phyloP scores from a whole-genome alignment of 92 coral and sea anemone species.

The Anthopleura xanthogrammica region DNA sequence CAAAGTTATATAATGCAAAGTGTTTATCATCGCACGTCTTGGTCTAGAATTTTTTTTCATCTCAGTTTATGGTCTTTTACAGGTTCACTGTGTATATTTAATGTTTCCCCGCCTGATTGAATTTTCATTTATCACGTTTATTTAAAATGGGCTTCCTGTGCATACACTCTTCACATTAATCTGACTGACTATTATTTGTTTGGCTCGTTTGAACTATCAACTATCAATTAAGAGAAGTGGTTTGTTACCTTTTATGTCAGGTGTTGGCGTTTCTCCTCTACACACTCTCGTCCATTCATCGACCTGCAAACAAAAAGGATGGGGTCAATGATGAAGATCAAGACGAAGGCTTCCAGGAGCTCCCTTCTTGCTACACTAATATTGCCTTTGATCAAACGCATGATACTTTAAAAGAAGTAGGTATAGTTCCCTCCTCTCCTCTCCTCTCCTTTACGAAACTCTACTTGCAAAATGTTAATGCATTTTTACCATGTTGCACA shows the following conservation, averaged over 20 bases:
- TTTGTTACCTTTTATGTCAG: background rate
- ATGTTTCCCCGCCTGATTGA: too few species aligned
- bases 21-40: too few species aligned
- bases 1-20: too few species aligned
- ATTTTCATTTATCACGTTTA: too few species aligned
- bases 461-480: background rate
- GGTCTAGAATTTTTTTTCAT: too few species aligned
- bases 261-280: constrained; percentile 39
- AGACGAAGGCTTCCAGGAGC: constrained; percentile 5
- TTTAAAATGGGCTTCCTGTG: too few species aligned
- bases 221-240: background rate
- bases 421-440: background rate
- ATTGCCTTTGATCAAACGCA: constrained; percentile 5
- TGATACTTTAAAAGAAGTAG: background rate
- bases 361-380: background rate
- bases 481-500: background rate
- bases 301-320: background rate
- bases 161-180: too few species aligned
- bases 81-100: too few species aligned
- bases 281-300: constrained; percentile 39
- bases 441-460: background rate
- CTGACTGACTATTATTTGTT: too few species aligned
- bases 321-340: constrained; percentile 10
- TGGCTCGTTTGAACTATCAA: too few species aligned
- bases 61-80: too few species aligned